Evolutionary conservation across 2,113 vertebrate genomes (phyloP).

Genomic region (Nycticorax nycticorax): DNA sequence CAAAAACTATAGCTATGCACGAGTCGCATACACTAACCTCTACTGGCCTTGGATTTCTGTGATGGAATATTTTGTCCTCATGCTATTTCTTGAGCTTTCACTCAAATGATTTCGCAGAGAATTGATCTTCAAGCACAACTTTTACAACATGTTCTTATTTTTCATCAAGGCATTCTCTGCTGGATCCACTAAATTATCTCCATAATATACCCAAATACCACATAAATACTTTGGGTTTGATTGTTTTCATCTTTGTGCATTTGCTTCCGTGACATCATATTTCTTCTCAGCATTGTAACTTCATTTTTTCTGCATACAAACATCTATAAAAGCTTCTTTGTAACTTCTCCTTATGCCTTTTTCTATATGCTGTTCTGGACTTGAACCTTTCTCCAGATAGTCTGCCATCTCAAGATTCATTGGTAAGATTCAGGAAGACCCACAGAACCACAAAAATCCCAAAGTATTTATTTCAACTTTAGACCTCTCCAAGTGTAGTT

Average conservation of each 20-base stretch:
- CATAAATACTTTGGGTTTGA: neutral
- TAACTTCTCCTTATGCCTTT: neutral
- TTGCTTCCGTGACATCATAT: neutral
- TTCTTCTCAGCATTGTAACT: neutral
- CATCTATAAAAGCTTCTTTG: neutral
- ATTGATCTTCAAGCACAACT: neutral
- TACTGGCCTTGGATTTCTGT: neutral
- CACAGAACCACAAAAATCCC: neutral
- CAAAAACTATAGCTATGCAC: neutral
- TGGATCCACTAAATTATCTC: neutral
- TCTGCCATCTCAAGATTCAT: neutral
- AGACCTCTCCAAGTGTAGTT: neutral
- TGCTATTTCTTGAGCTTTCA: neutral
- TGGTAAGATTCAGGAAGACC: neutral
- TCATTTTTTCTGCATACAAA: neutral
- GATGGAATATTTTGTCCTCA: neutral
- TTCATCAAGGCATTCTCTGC: too few relatives aligned
- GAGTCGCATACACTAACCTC: neutral
- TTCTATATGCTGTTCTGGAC: neutral
- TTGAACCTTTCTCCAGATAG: neutral
- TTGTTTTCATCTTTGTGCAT: neutral
- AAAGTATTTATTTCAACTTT: neutral
- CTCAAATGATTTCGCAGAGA: neutral
- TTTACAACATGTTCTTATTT: neutral
- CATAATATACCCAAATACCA: neutral